These are phyloP conservation scores for Rhysida immarginata DNA, from an alignment of 1,140 invertebrate genomes.

Conservation along the genomic window DNA sequence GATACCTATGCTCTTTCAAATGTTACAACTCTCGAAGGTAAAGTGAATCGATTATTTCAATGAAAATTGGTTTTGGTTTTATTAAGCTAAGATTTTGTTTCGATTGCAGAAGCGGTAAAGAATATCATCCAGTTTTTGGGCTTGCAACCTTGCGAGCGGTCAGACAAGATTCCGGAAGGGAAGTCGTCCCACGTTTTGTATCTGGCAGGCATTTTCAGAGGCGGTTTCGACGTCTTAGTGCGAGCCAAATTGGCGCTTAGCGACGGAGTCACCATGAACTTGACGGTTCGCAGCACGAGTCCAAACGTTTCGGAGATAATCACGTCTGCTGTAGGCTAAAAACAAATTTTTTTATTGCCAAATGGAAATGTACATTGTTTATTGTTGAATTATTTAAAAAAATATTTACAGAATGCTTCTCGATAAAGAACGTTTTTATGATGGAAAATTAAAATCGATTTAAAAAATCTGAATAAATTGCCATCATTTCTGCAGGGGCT, in stretches of 20 bases:
- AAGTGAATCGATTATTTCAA: neutral
- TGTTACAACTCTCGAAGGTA: conserved; percentile 53
- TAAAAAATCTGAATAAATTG: conserved; percentile 1
- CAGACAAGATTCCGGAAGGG: conserved; percentile 68
- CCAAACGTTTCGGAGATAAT: conserved; percentile 61
- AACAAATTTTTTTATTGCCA: too few species aligned
- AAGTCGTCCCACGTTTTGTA: conserved; percentile 65
- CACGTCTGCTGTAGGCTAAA: conserved; percentile 63
- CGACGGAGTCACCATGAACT: conserved; percentile 55
- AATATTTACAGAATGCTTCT: too few species aligned
- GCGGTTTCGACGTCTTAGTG: conserved; percentile 76
- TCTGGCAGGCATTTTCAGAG: conserved; percentile 69
- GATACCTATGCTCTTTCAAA: conserved; percentile 78
- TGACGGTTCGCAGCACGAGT: conserved; percentile 44
- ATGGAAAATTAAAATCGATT: neutral
- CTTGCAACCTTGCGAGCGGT: conserved; percentile 67
- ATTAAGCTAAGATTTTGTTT: neutral
- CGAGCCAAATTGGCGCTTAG: conserved; percentile 54
- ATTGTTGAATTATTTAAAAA: too few species aligned
- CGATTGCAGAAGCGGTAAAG: conserved; percentile 55
- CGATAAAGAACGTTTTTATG: too few species aligned
- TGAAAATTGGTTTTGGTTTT: neutral
- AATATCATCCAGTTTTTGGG: conserved; percentile 77
- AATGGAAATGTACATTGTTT: too few species aligned
- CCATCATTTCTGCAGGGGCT: conserved; percentile 1